A percentile compares a stretch with the other conserved stretches of the same genome.
Conservation (phyloP, 2,113 vertebrate species). For the Mustelus asterias region DNA sequence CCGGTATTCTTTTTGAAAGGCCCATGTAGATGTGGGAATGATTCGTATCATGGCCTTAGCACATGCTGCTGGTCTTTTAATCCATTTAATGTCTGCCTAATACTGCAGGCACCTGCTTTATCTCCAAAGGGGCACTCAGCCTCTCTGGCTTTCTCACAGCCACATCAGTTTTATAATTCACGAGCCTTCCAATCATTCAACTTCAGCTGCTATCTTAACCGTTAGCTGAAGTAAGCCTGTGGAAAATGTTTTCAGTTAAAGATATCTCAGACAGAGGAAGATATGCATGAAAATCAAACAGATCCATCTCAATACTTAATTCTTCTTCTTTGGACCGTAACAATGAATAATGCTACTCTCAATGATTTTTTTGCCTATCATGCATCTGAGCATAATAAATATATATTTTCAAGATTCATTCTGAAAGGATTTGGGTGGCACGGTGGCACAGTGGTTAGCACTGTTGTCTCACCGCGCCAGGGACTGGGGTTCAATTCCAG, state of each 20-base stretch:
- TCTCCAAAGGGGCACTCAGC: slow-evolving; percentile 6
- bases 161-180: neutral
- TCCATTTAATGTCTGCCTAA: slow-evolving; percentile 22
- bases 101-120: slow-evolving; percentile 31
- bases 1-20: slow-evolving; percentile 1
- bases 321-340: neutral
- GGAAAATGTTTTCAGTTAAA: neutral
- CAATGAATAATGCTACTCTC: neutral
- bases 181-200: neutral
- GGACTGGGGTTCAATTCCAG: neutral
- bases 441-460: too few relatives aligned
- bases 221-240: neutral
- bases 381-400: neutral
- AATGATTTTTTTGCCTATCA: neutral
- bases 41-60: slow-evolving; percentile 12
- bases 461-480: too few relatives aligned
- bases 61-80: slow-evolving; percentile 2
- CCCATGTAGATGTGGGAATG: neutral
- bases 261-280: neutral
- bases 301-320: neutral
- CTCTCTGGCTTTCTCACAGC: slow-evolving; percentile 2
- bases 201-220: slow-evolving; percentile 8
- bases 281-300: neutral
- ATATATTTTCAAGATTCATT: neutral
- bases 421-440: neutral